Conservation (phyloP, 2,797 vertebrate species). For the Bradypodion ventrale region DNA sequence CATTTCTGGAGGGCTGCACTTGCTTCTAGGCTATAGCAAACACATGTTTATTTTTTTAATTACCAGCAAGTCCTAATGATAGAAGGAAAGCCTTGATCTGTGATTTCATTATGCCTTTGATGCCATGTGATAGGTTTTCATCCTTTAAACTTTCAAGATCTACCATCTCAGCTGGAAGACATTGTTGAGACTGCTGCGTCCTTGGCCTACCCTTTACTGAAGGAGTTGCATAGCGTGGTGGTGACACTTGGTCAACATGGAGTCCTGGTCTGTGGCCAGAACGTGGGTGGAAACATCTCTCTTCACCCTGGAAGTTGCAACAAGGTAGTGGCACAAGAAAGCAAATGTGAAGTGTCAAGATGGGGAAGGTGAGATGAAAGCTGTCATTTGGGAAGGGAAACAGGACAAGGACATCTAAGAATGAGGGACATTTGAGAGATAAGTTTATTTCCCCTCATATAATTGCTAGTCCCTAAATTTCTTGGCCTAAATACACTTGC, state of each 20-base stretch:
- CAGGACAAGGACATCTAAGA: no score
- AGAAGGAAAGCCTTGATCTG: neutral
- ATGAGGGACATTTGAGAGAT: neutral
- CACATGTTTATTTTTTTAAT: neutral
- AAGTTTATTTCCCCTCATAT: neutral
- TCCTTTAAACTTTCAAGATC: slow-evolving; percentile 63
- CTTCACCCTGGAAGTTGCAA: slow-evolving; percentile 62
- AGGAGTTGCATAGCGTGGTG: slow-evolving; percentile 83
- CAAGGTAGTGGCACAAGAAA: slow-evolving; percentile 37
- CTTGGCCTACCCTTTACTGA: slow-evolving; percentile 86
- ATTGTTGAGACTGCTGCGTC: slow-evolving; percentile 72
- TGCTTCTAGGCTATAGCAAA: neutral
- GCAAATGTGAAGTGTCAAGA: neutral
- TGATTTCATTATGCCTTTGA: neutral
- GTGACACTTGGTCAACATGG: slow-evolving; percentile 85
- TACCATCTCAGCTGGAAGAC: slow-evolving; percentile 77
- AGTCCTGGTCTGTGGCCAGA: slow-evolving; percentile 83
- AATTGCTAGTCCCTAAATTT: neutral
- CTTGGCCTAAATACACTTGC: neutral
- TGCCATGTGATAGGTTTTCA: slow-evolving; percentile 44
- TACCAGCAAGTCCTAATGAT: neutral
- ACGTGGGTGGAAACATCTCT: slow-evolving; percentile 72
- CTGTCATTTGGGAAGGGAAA: no score
- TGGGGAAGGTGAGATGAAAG: neutral
- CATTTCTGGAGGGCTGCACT: neutral